A percentile compares a stretch with the other conserved stretches of the same genome.
Conservation (phyloP, 2,888 invertebrate species). For the Chalcosyrphus nemorum region DNA sequence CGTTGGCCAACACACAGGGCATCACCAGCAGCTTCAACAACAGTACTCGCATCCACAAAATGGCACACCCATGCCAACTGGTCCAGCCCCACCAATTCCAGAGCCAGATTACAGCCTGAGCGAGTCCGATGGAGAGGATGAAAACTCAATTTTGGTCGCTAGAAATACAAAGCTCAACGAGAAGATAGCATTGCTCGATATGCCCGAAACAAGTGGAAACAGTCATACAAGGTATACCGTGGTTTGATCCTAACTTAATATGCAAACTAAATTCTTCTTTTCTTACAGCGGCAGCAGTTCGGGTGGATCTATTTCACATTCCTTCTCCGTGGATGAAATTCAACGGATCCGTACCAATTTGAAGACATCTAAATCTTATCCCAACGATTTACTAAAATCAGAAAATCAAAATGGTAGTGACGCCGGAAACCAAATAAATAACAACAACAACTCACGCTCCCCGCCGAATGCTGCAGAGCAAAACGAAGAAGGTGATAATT, state of each 20-base stretch:
- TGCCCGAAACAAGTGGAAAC: conserved; percentile 88
- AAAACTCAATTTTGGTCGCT: conserved; percentile 82
- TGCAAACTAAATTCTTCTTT: not conserved
- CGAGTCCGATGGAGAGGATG: conserved; percentile 90
- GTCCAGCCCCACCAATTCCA: conserved; percentile 89
- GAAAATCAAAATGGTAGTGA: conserved; percentile 81
- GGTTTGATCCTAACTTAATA: too few relatives aligned
- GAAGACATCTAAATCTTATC: conserved; percentile 93
- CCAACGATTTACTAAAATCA: conserved; percentile 88
- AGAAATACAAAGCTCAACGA: conserved; percentile 83
- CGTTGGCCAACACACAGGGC: conserved; percentile 76
- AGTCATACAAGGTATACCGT: conserved; percentile 86
- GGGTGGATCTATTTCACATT: conserved; percentile 91
- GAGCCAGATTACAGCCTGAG: conserved; percentile 96
- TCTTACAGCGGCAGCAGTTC: conserved; percentile 86
- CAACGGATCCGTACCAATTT: conserved; percentile 92
- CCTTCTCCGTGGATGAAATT: conserved; percentile 94
- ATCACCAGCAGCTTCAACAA: conserved; percentile 78
- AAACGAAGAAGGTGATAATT: conserved; percentile 91
- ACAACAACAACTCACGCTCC: conserved; percentile 55
- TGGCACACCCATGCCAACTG: conserved; percentile 75
- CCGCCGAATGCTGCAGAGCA: conserved; percentile 51
- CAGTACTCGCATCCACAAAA: conserved; percentile 73
- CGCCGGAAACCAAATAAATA: conserved; percentile 37
- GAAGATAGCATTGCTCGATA: conserved; percentile 82